Base-by-base conservation (phyloP, 2,888 invertebrate genomes). In the Euproctis similis region DNA sequence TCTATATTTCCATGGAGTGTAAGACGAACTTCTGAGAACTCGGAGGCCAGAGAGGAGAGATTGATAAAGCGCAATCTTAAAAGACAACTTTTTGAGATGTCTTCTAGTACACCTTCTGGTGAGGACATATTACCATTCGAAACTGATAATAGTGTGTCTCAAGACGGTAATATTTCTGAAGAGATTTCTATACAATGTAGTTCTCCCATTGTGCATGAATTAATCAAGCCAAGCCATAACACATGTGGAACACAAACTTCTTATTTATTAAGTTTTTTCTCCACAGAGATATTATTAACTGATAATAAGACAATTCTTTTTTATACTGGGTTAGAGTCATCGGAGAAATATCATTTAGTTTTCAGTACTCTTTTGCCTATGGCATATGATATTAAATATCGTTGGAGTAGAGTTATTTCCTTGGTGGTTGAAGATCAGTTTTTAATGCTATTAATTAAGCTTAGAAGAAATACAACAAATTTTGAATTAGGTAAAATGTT, bases 401-500 rank as follows among this genome's bases (percentile, higher is more conserved):
- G 28, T 12, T 6, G 3, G 14, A 28, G 12, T 12, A 8, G 11
- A 17, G 10, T 27, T 7, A n/a, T 27, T 20, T 3, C 2, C 4
- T 9, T 21, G 14, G 7, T 8, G 5, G 6, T 20, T 4, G 20
- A 21, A 3, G 27, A 27, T 12, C 20, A 39, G 23, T 27, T 39
- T 28, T 17, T 34, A 2, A 23, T 39, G 10, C 1, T 25, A 6
- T 11, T 36, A 4, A 31, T 39, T 2, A 39, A 36, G 19, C 12
- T 39, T 1, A 24, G 33, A 13, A 12, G 30, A 14, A 31, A 36
- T 12, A 28, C 12, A 18, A 24, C 34, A 9, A 30, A 34, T 30
- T 31, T 36, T 31, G 39, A 36, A 24, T 6, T 40, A 3, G 5
- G 11, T 7, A 30, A 28, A 31, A 24, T 36, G 6, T 34, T 39